phyloP scores from a whole-genome alignment of 2,888 invertebrate genomes.

The Latheticus oryzae region DNA sequence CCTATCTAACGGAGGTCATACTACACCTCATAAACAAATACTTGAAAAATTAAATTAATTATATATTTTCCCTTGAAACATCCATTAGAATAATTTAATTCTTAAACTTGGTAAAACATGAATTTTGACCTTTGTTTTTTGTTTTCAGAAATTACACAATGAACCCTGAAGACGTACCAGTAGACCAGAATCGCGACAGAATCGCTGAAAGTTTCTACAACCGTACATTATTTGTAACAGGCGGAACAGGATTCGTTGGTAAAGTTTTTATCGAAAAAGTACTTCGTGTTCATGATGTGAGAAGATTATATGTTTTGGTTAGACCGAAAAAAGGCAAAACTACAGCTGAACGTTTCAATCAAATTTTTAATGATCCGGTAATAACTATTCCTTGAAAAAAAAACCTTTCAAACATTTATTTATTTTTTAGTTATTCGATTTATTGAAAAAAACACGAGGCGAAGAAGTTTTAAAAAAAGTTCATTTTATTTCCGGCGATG shows the following conservation, averaged over 20 bases:
- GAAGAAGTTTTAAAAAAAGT: conserved; percentile 75
- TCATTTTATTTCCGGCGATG: conserved; percentile 80
- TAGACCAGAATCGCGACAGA: conserved; percentile 64
- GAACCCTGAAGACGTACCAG: too few relatives aligned
- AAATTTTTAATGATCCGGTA: conserved; percentile 85
- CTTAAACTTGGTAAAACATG: background rate
- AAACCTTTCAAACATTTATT: background rate
- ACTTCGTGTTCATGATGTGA: conserved; percentile 81
- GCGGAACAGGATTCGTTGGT: conserved; percentile 95
- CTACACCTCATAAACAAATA: too few relatives aligned
- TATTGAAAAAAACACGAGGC: conserved; percentile 60
- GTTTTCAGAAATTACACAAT: too few relatives aligned
- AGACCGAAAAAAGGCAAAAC: conserved; percentile 87
- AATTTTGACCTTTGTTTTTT: background rate
- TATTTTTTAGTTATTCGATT: conserved; percentile 10
- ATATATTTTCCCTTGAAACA: too few relatives aligned
- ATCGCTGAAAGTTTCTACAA: conserved; percentile 70
- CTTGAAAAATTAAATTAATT: too few relatives aligned
- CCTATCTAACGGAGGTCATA: too few relatives aligned
- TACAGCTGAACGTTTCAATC: conserved; percentile 80
- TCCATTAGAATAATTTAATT: conserved; percentile 56
- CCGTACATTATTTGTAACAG: conserved; percentile 81
- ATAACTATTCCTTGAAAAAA: conserved; percentile 50
- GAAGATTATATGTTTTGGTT: conserved; percentile 84
- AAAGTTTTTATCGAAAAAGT: conserved; percentile 95